Percentiles rank a stretch among this genome's conserved stretches.
These are phyloP conservation scores for Melanotaenia duboulayi DNA, from an alignment of 2,113 vertebrate species.

Conservation along the genomic window DNA sequence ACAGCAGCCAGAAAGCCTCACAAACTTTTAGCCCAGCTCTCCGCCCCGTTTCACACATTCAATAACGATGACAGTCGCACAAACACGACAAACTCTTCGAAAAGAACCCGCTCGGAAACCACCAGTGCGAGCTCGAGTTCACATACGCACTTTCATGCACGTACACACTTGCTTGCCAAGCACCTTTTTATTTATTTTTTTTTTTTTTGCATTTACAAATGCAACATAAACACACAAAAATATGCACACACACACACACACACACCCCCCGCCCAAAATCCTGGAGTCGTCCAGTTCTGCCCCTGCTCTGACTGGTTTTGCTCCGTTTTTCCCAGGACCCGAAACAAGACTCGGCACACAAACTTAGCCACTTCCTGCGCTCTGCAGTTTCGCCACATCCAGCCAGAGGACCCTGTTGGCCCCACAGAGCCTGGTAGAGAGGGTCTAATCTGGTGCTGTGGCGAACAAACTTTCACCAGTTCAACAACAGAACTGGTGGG, in stretches of 20 bases:
- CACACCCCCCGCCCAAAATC: constrained; percentile 31
- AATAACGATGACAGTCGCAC: constrained; percentile 34
- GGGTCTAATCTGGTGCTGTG: neutral
- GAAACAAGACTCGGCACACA: constrained; percentile 35
- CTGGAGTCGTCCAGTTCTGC: constrained; percentile 58
- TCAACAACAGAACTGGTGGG: too few relatives aligned
- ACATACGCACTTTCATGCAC: constrained; percentile 13
- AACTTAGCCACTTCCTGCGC: constrained; percentile 16
- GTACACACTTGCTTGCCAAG: constrained; percentile 23
- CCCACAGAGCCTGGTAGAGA: too few relatives aligned
- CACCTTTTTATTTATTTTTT: neutral
- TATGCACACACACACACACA: constrained; percentile 26
- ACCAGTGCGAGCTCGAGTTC: constrained; percentile 13
- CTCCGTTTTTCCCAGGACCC: constrained; percentile 62
- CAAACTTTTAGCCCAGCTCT: constrained; percentile 39
- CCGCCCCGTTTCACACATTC: constrained; percentile 69
- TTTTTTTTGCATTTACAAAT: constrained; percentile 12
- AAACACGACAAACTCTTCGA: constrained; percentile 20
- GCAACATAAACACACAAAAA: constrained; percentile 17
- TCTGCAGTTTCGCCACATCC: constrained; percentile 5
- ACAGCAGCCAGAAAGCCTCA: constrained; percentile 46
- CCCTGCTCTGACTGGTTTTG: constrained; percentile 41
- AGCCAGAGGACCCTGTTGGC: constrained; percentile 6
- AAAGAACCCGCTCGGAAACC: constrained; percentile 2
- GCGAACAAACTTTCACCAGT: too few relatives aligned